Percentiles rank a stretch among this genome's conserved stretches.
Conservation (phyloP, 2,888 invertebrate genomes). For the Nowickia ferox region DNA sequence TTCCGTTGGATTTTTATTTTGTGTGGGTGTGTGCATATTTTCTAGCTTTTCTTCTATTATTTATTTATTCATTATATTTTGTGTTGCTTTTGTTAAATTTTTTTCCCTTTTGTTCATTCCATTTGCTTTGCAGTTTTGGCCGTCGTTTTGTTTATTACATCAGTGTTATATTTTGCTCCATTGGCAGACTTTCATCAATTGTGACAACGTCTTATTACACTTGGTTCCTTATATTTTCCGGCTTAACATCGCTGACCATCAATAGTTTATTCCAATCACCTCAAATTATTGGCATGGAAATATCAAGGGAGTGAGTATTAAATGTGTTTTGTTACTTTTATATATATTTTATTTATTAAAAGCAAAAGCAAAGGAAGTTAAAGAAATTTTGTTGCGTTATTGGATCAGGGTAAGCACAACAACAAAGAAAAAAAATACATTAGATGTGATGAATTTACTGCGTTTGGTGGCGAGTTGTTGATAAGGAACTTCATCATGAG, state of each 20-base stretch:
- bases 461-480: slow-evolving; percentile 12
- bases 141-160: slow-evolving; percentile 84
- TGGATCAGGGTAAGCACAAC: neutral
- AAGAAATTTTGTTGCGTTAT: neutral
- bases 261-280: slow-evolving; percentile 84
- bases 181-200: slow-evolving; percentile 83
- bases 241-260: slow-evolving; percentile 83
- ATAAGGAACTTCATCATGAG: slow-evolving; percentile 33
- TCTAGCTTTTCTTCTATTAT: slow-evolving; percentile 60
- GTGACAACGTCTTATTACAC: slow-evolving; percentile 82
- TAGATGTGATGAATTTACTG: slow-evolving; percentile 10
- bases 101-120: slow-evolving; percentile 58
- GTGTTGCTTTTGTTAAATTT: slow-evolving; percentile 51
- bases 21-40: slow-evolving; percentile 20
- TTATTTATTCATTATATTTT: slow-evolving; percentile 63
- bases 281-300: slow-evolving; percentile 85
- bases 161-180: slow-evolving; percentile 82
- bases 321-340: neutral
- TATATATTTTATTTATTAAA: neutral
- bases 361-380: neutral
- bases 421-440: neutral
- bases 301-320: slow-evolving; percentile 83
- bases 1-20: slow-evolving; percentile 26
- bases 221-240: slow-evolving; percentile 82
- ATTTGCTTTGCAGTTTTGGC: slow-evolving; percentile 82